Evolutionary conservation across 2,888 invertebrate species (phyloP).

Genomic region (Perizoma flavofasciatum): DNA sequence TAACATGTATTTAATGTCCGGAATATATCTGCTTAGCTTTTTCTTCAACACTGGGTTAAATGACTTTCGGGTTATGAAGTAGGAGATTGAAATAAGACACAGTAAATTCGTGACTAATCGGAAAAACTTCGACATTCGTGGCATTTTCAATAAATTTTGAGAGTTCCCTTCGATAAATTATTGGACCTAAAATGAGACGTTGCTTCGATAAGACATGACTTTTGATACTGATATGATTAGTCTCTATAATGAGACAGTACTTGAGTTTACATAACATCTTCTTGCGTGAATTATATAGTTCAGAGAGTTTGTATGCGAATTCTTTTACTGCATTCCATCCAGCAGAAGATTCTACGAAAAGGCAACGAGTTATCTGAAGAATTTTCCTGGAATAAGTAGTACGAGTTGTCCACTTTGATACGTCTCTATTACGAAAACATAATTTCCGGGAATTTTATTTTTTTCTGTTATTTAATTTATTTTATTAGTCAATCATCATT

Average conservation of each 20-base stretch:
- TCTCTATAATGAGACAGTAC: too few species aligned
- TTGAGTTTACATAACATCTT: slow-evolving; percentile 24
- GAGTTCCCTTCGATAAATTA: too few species aligned
- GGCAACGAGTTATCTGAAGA: not conserved
- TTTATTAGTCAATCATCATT: too few species aligned
- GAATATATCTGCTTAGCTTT: slow-evolving; percentile 52
- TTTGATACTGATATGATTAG: not conserved
- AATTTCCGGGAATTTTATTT: too few species aligned
- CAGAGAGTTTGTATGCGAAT: slow-evolving; percentile 14
- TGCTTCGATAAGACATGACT: not conserved
- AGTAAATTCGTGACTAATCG: slow-evolving; percentile 44
- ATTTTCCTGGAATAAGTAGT: slow-evolving; percentile 3
- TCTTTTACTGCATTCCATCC: slow-evolving; percentile 11
- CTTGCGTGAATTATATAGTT: slow-evolving; percentile 13
- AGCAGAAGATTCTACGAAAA: slow-evolving; percentile 8
- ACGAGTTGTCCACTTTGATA: too few species aligned
- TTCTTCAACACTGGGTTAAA: slow-evolving; percentile 32
- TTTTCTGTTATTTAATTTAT: too few species aligned
- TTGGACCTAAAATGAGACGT: not conserved
- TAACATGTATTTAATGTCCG: slow-evolving; percentile 64
- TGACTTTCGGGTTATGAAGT: slow-evolving; percentile 39
- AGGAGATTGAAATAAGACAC: slow-evolving; percentile 38
- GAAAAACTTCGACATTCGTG: slow-evolving; percentile 40
- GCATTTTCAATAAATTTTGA: slow-evolving; percentile 35
- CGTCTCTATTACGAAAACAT: too few species aligned